These are phyloP conservation scores for Trichosurus vulpecula DNA, from an alignment of 2,797 vertebrate genomes.

Conservation along the genomic window DNA sequence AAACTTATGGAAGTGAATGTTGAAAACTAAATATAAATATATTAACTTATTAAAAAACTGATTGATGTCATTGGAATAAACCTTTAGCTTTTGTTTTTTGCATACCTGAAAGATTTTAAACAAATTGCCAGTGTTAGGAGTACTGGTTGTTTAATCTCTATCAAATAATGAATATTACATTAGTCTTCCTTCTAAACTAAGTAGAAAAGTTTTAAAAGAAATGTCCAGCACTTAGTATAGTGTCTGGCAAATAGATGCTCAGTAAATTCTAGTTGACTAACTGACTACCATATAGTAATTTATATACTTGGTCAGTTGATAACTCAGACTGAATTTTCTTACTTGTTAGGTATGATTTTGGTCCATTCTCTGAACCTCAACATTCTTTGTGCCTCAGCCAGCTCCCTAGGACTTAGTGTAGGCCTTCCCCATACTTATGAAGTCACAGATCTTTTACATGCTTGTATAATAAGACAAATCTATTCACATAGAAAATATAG, in stretches of 20 bases:
- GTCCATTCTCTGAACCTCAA: background rate
- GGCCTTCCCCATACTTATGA: background rate
- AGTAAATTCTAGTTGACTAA: background rate
- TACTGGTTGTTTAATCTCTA: background rate
- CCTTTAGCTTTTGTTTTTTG: constrained; percentile 30
- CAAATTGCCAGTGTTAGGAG: constrained; percentile 27
- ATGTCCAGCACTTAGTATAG: background rate
- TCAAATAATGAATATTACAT: constrained; percentile 12
- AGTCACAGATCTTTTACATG: background rate
- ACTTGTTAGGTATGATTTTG: background rate
- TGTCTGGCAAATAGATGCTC: background rate
- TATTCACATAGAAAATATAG: background rate
- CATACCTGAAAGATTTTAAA: constrained; percentile 27
- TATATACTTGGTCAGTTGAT: background rate
- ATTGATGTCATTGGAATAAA: constrained; percentile 5
- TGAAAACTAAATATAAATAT: no score
- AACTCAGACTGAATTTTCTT: background rate
- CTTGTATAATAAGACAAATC: background rate
- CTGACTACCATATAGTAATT: background rate
- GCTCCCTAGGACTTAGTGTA: background rate
- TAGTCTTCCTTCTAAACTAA: constrained; percentile 32
- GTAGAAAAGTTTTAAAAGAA: background rate
- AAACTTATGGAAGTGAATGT: no score
- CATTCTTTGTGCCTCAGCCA: background rate
- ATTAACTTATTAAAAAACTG: no score